These are phyloP conservation scores for Gymnodraco acuticeps DNA, from an alignment of 2,797 vertebrate species.

Conservation along the genomic window DNA sequence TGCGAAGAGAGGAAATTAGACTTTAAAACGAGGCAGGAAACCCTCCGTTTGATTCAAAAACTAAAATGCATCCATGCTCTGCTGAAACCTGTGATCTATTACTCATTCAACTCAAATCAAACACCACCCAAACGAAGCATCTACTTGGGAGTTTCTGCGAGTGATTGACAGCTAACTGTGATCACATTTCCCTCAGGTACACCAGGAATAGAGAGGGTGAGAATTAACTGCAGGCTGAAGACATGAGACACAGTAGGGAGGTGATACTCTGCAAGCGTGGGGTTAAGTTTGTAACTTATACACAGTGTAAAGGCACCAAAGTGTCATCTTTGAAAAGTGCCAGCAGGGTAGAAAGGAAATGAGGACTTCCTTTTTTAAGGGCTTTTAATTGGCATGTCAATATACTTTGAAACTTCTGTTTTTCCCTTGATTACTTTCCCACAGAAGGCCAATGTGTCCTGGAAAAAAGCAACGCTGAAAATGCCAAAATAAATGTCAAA, in stretches of 20 bases:
- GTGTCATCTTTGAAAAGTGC: neutral
- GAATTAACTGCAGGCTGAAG: conserved; percentile 29
- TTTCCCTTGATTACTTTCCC: too few species aligned
- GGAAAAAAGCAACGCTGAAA: too few species aligned
- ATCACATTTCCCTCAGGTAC: conserved; percentile 58
- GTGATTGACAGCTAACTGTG: conserved; percentile 3
- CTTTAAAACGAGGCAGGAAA: too few species aligned
- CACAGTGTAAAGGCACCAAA: neutral
- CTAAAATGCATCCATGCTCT: neutral
- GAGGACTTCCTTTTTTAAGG: conserved; percentile 4
- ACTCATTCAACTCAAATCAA: neutral
- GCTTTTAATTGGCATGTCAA: too few species aligned
- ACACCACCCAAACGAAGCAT: neutral
- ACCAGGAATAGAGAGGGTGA: conserved; percentile 37
- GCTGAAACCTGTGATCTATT: neutral
- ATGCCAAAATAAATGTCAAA: too few species aligned
- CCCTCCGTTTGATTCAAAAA: neutral
- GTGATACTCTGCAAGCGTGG: conserved; percentile 8
- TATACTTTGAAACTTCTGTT: too few species aligned
- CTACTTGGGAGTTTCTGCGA: conserved; percentile 8
- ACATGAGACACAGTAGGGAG: conserved; percentile 23
- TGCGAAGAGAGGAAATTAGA: neutral
- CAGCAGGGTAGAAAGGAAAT: conserved; percentile 14
- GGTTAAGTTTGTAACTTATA: conserved; percentile 10
- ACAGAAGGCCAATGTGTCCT: too few species aligned